Evolutionary conservation across 2,888 invertebrate species (phyloP), one percentile per base, ranked within the genome.

Genomic region (Tromatobia lineatoria): DNA sequence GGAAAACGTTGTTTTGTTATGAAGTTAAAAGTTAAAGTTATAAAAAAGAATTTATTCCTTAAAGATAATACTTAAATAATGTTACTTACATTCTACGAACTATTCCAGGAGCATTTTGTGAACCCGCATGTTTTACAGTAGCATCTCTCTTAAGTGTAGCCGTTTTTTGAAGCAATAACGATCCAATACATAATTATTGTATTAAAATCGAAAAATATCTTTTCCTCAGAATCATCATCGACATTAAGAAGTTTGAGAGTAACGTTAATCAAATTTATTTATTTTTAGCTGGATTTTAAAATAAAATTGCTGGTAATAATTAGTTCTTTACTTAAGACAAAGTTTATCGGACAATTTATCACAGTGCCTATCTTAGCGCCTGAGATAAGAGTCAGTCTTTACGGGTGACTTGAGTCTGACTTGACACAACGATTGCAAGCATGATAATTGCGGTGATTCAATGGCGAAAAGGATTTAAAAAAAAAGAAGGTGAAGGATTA

Each of bases 401-500:
- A 20, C 23, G 23, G 23, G 23, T 54, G n/a, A 54, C 23, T 54
- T 23, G 25, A 57, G 13, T 23, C 2, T 57, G 57, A 25, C 57
- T 57, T 25, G 13, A 25, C 42, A 34, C 50, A 29, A 18, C 8
- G 50, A 70, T 70, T 38, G 54, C 29, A 11, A 29, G 18, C 29
- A 18, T 25, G 70, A 70, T 70, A 70, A 52, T 54, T 23, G 38
- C 29, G 20, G 23, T 50, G 47, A 74, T 74, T 64, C 64, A 61
- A 64, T 64, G 42, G 52, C 11, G 50, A n/a, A 45, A 23, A 64
- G 1, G 3, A 64, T 1, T n/a, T 54, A 23, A n/a, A 38, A 66
- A 66, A 64, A 8, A 7, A 54, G 3, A 18, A 34, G 10, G 13
- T 13, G 18, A 61, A 13, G n/a, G 38, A 64, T 61, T 10, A n/a